Percentiles rank a stretch among this genome's conserved stretches.
These are phyloP conservation scores for Cheilosia impressa DNA, from an alignment of 2,888 invertebrate species.

Conservation along the genomic window DNA sequence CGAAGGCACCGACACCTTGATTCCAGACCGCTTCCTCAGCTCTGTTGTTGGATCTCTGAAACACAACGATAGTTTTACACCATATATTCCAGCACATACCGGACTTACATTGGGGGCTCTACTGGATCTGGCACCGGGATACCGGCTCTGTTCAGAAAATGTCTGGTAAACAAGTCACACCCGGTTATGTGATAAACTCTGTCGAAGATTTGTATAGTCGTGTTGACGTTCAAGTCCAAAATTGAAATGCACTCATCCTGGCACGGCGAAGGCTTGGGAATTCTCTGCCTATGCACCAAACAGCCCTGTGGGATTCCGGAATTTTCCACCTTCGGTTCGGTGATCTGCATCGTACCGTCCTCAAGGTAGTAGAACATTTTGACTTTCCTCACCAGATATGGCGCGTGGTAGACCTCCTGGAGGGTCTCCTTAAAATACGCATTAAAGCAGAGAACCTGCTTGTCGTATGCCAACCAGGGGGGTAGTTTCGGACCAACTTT, in stretches of 20 bases:
- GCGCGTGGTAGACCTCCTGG: constrained; percentile 88
- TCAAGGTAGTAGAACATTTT: constrained; percentile 94
- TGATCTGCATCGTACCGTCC: constrained; percentile 95
- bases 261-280: constrained; percentile 90
- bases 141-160: constrained; percentile 93
- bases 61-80: not conserved
- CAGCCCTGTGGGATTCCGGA: constrained; percentile 94
- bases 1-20: constrained; percentile 76
- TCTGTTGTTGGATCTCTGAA: constrained; percentile 84
- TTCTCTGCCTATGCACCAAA: constrained; percentile 91
- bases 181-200: constrained; percentile 91
- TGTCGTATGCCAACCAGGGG: constrained; percentile 94
- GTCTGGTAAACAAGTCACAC: constrained; percentile 94
- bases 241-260: constrained; percentile 92
- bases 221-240: constrained; percentile 93
- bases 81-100: not conserved
- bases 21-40: constrained; percentile 81
- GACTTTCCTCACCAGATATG: constrained; percentile 90
- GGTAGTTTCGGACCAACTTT: constrained; percentile 91
- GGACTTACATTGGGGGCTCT: constrained; percentile 84
- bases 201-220: constrained; percentile 91
- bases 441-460: constrained; percentile 87
- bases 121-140: constrained; percentile 91
- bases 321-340: constrained; percentile 91
- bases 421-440: constrained; percentile 85